These are phyloP conservation scores for Quadroppia sp. DNA, from an alignment of 2,888 invertebrate genomes.

Conservation along the genomic window DNA sequence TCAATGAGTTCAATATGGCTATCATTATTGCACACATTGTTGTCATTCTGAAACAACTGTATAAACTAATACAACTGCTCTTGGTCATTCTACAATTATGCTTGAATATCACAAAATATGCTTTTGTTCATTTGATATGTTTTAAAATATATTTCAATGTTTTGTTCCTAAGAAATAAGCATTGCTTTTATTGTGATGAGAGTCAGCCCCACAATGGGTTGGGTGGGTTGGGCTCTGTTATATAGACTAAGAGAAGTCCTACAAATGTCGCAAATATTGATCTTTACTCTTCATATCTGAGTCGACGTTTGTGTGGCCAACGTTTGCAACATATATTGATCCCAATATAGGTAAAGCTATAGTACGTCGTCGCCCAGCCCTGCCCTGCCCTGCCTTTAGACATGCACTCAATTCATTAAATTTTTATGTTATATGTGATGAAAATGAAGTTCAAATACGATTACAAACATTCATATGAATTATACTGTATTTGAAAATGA, in stretches of 20 bases:
- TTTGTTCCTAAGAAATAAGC: not conserved
- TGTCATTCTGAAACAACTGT: too few species aligned
- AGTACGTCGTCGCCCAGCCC: constrained; percentile 1
- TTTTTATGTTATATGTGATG: constrained; percentile 6
- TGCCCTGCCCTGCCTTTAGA: constrained; percentile 10
- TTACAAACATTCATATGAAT: not conserved
- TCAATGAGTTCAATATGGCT: too few species aligned
- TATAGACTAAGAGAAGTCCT: not conserved
- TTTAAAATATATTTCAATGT: not conserved
- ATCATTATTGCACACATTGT: too few species aligned
- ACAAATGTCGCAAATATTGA: constrained; percentile 29
- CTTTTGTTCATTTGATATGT: too few species aligned
- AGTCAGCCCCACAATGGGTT: constrained; percentile 34
- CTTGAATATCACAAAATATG: too few species aligned
- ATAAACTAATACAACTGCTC: too few species aligned
- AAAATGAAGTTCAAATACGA: not conserved
- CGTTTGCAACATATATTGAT: constrained; percentile 31
- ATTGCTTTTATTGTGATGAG: not conserved
- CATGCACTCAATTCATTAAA: constrained; percentile 28
- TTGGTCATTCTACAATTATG: too few species aligned
- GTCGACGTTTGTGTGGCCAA: constrained; percentile 33
- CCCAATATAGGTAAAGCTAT: not conserved
- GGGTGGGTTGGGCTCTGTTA: constrained; percentile 16
- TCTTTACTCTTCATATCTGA: constrained; percentile 21
- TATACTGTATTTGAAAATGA: too few species aligned